phyloP scores from a whole-genome alignment of 2,888 invertebrate species.

The Drosophila kuntzei region DNA sequence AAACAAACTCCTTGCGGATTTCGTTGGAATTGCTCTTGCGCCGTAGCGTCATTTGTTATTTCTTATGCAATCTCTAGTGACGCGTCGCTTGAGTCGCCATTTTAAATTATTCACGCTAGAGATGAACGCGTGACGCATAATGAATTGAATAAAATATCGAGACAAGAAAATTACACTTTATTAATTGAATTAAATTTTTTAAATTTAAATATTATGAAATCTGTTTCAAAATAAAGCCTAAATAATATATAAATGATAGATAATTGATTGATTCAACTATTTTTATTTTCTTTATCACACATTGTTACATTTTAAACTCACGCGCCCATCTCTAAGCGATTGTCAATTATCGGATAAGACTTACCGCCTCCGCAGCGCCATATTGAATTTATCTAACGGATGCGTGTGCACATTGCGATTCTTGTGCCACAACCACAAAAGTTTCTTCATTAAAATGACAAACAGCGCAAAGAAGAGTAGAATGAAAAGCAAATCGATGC shows the following conservation, averaged over 20 bases:
- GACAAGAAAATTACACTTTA: too few species aligned
- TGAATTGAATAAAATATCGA: background rate
- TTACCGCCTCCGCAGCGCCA: conserved; percentile 86
- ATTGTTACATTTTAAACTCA: background rate
- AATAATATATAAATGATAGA: too few species aligned
- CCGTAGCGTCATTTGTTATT: background rate
- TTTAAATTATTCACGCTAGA: background rate
- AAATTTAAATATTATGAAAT: too few species aligned
- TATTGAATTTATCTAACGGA: conserved; percentile 87
- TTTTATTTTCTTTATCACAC: background rate
- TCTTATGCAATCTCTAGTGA: conserved; percentile 1
- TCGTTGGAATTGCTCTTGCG: conserved; percentile 9
- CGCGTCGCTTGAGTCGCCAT: background rate
- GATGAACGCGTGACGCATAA: background rate
- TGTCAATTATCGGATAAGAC: conserved; percentile 33
- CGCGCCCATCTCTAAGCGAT: conserved; percentile 12
- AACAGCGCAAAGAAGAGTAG: conserved; percentile 90
- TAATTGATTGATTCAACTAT: too few species aligned
- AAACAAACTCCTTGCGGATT: conserved; percentile 14
- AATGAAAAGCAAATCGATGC: conserved; percentile 89
- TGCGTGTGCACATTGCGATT: conserved; percentile 80
- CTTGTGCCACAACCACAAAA: conserved; percentile 87
- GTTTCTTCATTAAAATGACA: conserved; percentile 88
- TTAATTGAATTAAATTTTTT: too few species aligned
- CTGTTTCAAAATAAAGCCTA: too few species aligned